A percentile compares a stretch with the other conserved stretches of the same genome.
These are phyloP conservation scores for Charaxes varanes DNA, from an alignment of 1,140 invertebrate genomes.

Conservation along the genomic window DNA sequence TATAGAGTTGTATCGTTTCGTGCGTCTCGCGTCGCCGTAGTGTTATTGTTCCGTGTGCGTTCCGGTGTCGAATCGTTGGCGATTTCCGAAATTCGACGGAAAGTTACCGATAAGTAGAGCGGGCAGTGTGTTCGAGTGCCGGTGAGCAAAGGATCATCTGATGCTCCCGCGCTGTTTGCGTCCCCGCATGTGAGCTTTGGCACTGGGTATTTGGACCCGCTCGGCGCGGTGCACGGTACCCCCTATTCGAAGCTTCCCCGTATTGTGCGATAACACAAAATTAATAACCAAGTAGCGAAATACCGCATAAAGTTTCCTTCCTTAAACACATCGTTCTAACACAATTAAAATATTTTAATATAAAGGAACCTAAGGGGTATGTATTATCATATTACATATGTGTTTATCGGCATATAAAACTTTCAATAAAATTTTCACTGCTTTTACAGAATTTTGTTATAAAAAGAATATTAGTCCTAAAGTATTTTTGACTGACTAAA, in stretches of 20 bases:
- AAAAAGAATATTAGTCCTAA: no score
- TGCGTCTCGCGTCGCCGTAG: constrained; percentile 17
- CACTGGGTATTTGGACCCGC: constrained; percentile 33
- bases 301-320: background rate
- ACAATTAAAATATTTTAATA: no score
- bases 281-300: constrained; percentile 9
- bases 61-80: constrained; percentile 32
- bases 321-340: no score
- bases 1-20: constrained; percentile 21
- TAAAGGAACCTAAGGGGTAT: no score
- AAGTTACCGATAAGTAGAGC: constrained; percentile 43
- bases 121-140: constrained; percentile 36
- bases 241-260: constrained; percentile 38
- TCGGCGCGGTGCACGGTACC: constrained; percentile 31
- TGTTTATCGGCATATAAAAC: no score
- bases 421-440: no score
- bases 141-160: constrained; percentile 28
- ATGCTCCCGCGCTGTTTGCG: constrained; percentile 37
- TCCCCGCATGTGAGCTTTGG: constrained; percentile 55
- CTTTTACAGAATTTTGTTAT: no score
- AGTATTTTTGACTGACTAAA: no score
- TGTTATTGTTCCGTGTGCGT: constrained; percentile 39
- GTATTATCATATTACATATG: no score
- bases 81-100: constrained; percentile 69
- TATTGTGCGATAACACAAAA: constrained; percentile 21